Evolutionary conservation across 2,797 vertebrate species (phyloP), one percentile per base, ranked within the genome.

Genomic region (Euthynnus affinis): DNA sequence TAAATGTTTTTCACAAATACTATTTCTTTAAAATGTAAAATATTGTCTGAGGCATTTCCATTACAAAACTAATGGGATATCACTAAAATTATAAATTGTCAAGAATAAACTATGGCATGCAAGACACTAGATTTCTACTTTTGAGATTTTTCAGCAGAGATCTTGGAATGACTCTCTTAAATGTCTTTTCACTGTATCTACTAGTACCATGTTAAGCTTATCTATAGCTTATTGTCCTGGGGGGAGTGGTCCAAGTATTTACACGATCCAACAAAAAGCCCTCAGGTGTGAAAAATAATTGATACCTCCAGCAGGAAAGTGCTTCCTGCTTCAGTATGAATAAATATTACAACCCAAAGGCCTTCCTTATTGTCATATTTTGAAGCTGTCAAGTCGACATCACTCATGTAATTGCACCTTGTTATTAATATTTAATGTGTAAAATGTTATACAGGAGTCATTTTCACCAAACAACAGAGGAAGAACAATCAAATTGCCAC

Each of bases 311-410:
- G 77, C 62, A 58, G 71, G 22, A 69, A 27, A 58, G 62, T 55
- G 27, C 63, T 75, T 75, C 32, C 60, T 65, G 64, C 61, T 83
- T 69, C 53, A 84, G 82, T 80, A 74, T 83, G 79, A 84, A 87
- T 87, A 86, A 64, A 75, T 69, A 70, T 81, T 34, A 72, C 62
- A 68, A 64, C 70, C 74, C 63, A 14, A 49, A 66, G 71, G 77
- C 67, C n/a, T 52, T 56, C 3, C 18, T 71, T 71, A 71, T 59
- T 66, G 64, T 66, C 78, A 58, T 63, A 63, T 77, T 63, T 71
- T 64, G 55, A 62, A 75, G 59, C 86, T 87, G 87, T 83, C 87
- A 83, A 44, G 44, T 49, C 49, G n/a, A 25, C 37, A 74, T 86
- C 71, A 59, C 57, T 63, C 71, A 51, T 52, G 22, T 20, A 25